phyloP scores from a whole-genome alignment of 2,888 invertebrate genomes.

The Bembecia ichneumoniformis region DNA sequence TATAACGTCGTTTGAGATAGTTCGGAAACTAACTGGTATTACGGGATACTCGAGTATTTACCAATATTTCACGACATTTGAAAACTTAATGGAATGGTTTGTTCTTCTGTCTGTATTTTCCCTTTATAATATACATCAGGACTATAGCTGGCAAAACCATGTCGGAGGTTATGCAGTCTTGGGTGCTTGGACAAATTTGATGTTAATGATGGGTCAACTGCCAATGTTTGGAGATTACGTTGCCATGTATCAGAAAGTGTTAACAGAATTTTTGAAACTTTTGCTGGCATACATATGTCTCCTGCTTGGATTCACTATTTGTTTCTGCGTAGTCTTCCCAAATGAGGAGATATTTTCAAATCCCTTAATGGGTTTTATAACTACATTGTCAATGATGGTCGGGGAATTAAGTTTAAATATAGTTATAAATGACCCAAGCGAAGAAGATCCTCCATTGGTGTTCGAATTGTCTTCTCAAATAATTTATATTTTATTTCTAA shows the following conservation, averaged over 20 bases:
- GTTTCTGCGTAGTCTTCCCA: slow-evolving; percentile 90
- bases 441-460: slow-evolving; percentile 79
- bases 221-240: slow-evolving; percentile 92
- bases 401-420: slow-evolving; percentile 85
- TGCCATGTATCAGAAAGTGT: slow-evolving; percentile 90
- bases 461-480: slow-evolving; percentile 85
- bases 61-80: slow-evolving; percentile 86
- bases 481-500: slow-evolving; percentile 83
- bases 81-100: slow-evolving; percentile 90
- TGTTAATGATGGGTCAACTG: slow-evolving; percentile 90
- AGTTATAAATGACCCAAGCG: slow-evolving; percentile 78
- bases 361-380: slow-evolving; percentile 86
- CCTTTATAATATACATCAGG: slow-evolving; percentile 82
- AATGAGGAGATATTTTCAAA: slow-evolving; percentile 86
- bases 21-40: slow-evolving; percentile 84
- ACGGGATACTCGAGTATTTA: slow-evolving; percentile 83
- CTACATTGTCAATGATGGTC: slow-evolving; percentile 90
- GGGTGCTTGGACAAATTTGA: slow-evolving; percentile 89
- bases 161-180: slow-evolving; percentile 88
- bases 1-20: slow-evolving; percentile 83
- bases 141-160: slow-evolving; percentile 89
- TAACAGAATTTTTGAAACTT: slow-evolving; percentile 86
- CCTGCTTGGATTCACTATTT: slow-evolving; percentile 87
- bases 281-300: slow-evolving; percentile 87
- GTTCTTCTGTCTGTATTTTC: slow-evolving; percentile 87